phyloP scores from a whole-genome alignment of 2,888 invertebrate genomes.

The Sesia apiformis region DNA sequence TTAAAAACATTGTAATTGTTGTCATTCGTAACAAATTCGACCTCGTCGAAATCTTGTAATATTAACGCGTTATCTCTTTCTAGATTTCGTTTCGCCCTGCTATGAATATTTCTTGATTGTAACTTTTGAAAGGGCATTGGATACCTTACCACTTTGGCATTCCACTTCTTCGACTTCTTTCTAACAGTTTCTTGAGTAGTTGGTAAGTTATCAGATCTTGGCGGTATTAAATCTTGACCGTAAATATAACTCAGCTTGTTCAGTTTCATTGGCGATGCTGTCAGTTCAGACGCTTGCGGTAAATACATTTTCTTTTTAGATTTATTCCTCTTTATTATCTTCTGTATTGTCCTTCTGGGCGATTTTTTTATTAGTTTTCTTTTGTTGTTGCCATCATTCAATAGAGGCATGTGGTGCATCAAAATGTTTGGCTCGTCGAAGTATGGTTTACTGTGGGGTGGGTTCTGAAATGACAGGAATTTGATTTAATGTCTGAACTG shows the following conservation, averaged over 20 bases:
- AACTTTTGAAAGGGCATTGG: conserved; percentile 47
- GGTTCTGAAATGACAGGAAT: neutral
- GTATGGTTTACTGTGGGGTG: neutral
- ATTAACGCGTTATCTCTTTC: conserved; percentile 33
- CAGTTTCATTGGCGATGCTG: conserved; percentile 3
- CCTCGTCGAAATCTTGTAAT: conserved; percentile 49
- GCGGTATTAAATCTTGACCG: conserved; percentile 5
- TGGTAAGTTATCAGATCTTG: conserved; percentile 8
- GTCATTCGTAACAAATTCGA: conserved; percentile 36
- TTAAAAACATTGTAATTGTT: conserved; percentile 34
- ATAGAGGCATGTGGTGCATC: neutral
- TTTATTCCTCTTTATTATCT: conserved; percentile 55
- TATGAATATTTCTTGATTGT: conserved; percentile 17
- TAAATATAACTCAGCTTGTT: conserved; percentile 20
- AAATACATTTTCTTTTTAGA: conserved; percentile 20
- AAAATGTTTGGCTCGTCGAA: neutral
- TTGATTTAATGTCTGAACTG: no score
- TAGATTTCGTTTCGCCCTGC: conserved; percentile 23
- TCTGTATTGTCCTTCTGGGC: conserved; percentile 53
- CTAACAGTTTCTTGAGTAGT: conserved; percentile 30
- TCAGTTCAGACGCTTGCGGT: neutral
- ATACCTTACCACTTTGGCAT: conserved; percentile 30
- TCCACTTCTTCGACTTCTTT: conserved; percentile 29
- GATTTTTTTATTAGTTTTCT: conserved; percentile 31
- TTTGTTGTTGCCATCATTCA: conserved; percentile 20